These are phyloP conservation scores for Slavum lentiscoides DNA, from an alignment of 2,888 invertebrate genomes.

Conservation along the genomic window DNA sequence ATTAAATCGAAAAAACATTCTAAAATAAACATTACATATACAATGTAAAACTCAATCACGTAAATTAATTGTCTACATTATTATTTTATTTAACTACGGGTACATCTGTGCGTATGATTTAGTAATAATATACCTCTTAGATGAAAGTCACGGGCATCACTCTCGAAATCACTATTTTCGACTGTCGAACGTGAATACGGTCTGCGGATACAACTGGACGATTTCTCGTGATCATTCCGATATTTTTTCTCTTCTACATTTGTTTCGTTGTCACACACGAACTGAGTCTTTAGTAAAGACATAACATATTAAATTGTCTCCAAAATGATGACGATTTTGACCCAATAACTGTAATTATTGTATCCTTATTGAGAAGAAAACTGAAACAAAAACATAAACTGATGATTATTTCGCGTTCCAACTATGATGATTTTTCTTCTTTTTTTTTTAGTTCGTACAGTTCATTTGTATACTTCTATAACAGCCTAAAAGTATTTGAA, in stretches of 20 bases:
- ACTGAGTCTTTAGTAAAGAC: constrained; percentile 46
- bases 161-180: constrained; percentile 1
- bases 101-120: too few relatives aligned
- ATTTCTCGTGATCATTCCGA: constrained; percentile 24
- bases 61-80: too few relatives aligned
- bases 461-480: too few relatives aligned
- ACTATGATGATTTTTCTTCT: too few relatives aligned
- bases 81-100: too few relatives aligned
- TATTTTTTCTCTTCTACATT: constrained; percentile 24
- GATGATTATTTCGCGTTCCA: too few relatives aligned
- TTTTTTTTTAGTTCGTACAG: too few relatives aligned
- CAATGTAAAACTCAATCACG: too few relatives aligned
- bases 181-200: constrained; percentile 5
- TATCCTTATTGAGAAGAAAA: background rate
- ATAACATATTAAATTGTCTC: constrained; percentile 26
- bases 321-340: background rate
- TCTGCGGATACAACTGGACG: constrained; percentile 12
- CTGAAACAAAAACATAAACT: constrained; percentile 23
- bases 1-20: too few relatives aligned
- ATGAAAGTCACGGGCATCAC: constrained; percentile 24
- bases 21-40: too few relatives aligned
- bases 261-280: constrained; percentile 23
- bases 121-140: constrained; percentile 29
- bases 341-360: background rate
- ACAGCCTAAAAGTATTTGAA: too few relatives aligned